Evolutionary conservation across 2,113 vertebrate species (phyloP).

Genomic region (Saiga tatarica): DNA sequence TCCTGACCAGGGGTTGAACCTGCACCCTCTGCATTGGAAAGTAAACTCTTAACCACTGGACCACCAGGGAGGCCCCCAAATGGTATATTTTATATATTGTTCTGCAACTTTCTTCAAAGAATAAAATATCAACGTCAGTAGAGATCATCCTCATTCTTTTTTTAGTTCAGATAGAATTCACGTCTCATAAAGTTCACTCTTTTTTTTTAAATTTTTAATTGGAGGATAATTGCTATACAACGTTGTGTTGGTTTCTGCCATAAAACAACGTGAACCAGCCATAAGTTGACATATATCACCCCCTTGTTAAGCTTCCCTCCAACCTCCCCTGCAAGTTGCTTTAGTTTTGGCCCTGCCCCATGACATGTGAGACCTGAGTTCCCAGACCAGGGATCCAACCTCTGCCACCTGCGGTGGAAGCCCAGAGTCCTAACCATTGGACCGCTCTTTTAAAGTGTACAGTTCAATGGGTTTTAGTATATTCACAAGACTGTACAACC

Average conservation of each 20-base stretch:
- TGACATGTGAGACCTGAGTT: neutral
- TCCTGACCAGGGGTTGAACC: neutral
- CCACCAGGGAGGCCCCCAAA: neutral
- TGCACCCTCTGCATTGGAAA: neutral
- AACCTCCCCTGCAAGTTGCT: neutral
- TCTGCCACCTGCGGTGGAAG: neutral
- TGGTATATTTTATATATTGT: neutral
- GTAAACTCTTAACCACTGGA: neutral
- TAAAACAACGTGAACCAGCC: neutral
- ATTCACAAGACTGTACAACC: neutral
- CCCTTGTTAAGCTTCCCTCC: neutral
- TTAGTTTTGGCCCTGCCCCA: neutral
- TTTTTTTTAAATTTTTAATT: neutral
- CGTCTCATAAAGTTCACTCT: neutral
- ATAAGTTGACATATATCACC: neutral
- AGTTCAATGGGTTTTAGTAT: neutral
- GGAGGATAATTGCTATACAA: neutral
- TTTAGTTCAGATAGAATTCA: neutral
- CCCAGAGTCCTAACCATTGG: neutral
- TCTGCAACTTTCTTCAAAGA: neutral
- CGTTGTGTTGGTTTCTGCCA: neutral
- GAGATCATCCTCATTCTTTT: neutral
- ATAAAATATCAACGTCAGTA: neutral
- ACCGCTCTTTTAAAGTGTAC: neutral
- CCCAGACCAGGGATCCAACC: neutral